These are phyloP conservation scores for Brachyptera risi DNA, from an alignment of 2,888 invertebrate genomes.

Conservation along the genomic window DNA sequence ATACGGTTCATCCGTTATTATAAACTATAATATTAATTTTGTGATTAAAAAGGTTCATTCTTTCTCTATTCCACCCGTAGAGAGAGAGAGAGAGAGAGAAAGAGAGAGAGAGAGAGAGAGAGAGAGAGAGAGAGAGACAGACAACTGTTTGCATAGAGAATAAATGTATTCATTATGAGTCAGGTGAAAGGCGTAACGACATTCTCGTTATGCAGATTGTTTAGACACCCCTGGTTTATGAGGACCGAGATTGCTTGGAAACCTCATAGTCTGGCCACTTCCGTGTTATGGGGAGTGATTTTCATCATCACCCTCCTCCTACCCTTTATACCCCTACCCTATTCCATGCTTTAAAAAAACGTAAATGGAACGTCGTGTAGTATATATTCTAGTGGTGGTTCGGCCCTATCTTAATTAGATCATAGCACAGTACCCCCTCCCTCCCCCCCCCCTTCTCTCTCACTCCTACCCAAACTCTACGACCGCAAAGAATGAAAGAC, in stretches of 20 bases:
- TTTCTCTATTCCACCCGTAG: too few relatives aligned
- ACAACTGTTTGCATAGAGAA: too few relatives aligned
- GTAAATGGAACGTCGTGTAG: slow-evolving; percentile 21
- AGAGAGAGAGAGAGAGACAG: too few relatives aligned
- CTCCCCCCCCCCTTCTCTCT: background rate
- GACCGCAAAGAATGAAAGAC: slow-evolving; percentile 26
- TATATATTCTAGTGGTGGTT: slow-evolving; percentile 22
- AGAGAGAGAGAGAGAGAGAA: too few relatives aligned
- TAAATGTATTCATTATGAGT: too few relatives aligned
- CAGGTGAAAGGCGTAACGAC: too few relatives aligned
- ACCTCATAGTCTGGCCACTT: slow-evolving; percentile 21
- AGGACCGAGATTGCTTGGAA: slow-evolving; percentile 20
- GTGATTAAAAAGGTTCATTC: too few relatives aligned
- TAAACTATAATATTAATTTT: too few relatives aligned
- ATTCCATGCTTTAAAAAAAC: background rate
- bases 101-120: too few relatives aligned
- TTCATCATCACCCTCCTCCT: slow-evolving; percentile 18
- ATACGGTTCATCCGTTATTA: too few relatives aligned
- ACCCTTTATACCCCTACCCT: slow-evolving; percentile 3
- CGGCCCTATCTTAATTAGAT: slow-evolving; percentile 32
- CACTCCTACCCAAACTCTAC: background rate
- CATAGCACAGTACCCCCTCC: slow-evolving; percentile 21
- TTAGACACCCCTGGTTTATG: slow-evolving; percentile 11
- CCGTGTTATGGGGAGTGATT: slow-evolving; percentile 21
- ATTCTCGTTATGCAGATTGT: background rate